Evolutionary conservation across 1,140 invertebrate genomes (phyloP).

Genomic region (Scaptomyza hsui): DNA sequence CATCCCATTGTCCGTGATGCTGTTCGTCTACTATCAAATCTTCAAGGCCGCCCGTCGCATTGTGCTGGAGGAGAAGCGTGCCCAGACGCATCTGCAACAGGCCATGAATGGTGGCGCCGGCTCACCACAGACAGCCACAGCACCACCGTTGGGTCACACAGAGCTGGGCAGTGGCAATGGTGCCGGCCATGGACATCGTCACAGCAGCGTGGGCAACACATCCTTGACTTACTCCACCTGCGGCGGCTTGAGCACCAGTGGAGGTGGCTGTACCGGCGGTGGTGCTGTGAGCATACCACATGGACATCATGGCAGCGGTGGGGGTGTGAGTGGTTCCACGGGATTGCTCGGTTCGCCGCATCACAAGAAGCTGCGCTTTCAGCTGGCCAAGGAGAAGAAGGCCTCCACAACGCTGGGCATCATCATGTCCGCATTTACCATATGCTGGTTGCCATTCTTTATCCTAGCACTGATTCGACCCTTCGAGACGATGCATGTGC

Average conservation of each 20-base stretch:
- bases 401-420: constrained; percentile 98
- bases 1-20: constrained; percentile 94
- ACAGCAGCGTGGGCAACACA: constrained; percentile 75
- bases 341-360: constrained; percentile 85
- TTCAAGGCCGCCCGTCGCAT: constrained; percentile 93
- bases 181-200: constrained; percentile 56
- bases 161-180: constrained; percentile 68
- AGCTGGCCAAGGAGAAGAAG: constrained; percentile 94
- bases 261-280: constrained; percentile 43
- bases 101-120: constrained; percentile 89
- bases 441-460: constrained; percentile 99
- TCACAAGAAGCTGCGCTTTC: constrained; percentile 91
- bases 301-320: constrained; percentile 69
- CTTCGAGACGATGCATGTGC: constrained; percentile 89
- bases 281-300: constrained; percentile 25
- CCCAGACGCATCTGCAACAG: constrained; percentile 92
- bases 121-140: constrained; percentile 68
- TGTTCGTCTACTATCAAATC: constrained; percentile 96
- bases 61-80: constrained; percentile 93
- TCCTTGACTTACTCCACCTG: constrained; percentile 74
- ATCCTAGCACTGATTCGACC: constrained; percentile 94
- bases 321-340: constrained; percentile 70
- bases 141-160: constrained; percentile 67
- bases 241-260: constrained; percentile 64
- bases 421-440: constrained; percentile 97